Percentiles rank a stretch among this genome's conserved stretches.
Conservation (phyloP, 2,113 vertebrate genomes). For the Microcebus ravelobensis region DNA sequence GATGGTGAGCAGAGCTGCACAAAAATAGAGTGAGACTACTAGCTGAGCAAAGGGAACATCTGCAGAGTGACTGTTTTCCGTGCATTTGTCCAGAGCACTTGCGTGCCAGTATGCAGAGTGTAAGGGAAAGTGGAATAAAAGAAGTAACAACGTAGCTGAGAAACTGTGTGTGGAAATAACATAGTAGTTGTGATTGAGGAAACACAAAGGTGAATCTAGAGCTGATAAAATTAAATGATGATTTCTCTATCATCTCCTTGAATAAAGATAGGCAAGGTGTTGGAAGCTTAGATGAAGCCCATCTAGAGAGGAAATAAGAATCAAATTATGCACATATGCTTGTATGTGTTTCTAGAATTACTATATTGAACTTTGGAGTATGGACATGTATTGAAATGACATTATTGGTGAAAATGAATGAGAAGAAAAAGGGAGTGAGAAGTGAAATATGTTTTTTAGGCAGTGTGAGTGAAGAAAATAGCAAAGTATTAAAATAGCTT, state of each 20-base stretch:
- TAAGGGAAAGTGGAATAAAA: not conserved
- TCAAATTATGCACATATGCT: not conserved
- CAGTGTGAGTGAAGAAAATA: not conserved
- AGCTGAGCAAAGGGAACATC: not conserved
- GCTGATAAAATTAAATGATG: not conserved
- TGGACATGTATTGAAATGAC: not conserved
- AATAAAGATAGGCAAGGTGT: not conserved
- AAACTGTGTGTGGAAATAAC: not conserved
- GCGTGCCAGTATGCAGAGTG: not conserved
- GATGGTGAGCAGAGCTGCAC: not conserved
- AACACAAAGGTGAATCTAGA: not conserved
- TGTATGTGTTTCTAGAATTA: not conserved
- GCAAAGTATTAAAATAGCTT: not conserved
- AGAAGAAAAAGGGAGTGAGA: not conserved
- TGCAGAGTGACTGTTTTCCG: not conserved
- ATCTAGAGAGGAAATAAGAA: not conserved
- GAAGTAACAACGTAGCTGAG: not conserved
- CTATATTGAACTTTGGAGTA: not conserved
- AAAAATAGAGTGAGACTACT: not conserved
- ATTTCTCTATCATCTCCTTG: not conserved
- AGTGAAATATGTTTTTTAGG: not conserved
- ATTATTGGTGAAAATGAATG: not conserved
- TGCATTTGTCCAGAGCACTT: not conserved
- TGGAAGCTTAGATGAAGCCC: not conserved
- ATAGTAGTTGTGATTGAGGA: not conserved